Base-by-base conservation (phyloP, 1,140 invertebrate species). In the Drosophila pachea region DNA sequence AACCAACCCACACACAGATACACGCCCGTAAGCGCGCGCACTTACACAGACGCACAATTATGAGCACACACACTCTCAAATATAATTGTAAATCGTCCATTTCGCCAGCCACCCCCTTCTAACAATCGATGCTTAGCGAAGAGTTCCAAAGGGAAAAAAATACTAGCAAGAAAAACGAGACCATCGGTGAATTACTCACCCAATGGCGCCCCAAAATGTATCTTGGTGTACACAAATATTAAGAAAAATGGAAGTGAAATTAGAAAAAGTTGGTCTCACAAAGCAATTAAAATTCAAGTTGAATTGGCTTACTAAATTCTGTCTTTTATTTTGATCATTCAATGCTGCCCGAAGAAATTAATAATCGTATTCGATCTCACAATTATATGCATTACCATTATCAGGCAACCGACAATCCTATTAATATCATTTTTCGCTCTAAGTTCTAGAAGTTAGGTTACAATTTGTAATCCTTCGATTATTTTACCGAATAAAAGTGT, bases 1-100 rank as follows among this genome's bases (percentile, higher is more conserved):
- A 58, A 61, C 14, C 35, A 22, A 69, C 42, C 60, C 60, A 58
- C 36, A 69, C 59, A 58, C 54, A 38, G 1, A 48, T 29, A 61
- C 7, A 61, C 22, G 22, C 22, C 22, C 1, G 22, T 22, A 22
- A 22, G 22, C 22, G 22, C 22, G 22, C 22, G 22, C 22, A 22
- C 22, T 22, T n/a, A 48, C 7, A 48, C 8, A n/a, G 2, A 50
- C 38, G 60, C 61, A 60, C 58, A 31, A 11, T 12, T 42, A 42
- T 12, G 40, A n/a, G 14, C 31, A 33, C 40, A 53, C 11, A 35
- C n/a, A 62, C 29, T 9, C 38, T 40, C 45, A 6, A 35, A 52
- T 50, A 32, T 43, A 35, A 22, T 9, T 65, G 43, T 40, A 22
- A 33, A 49, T 33, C 33, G 29, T 40, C 42, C 16, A 55, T 31